Evolutionary conservation across 1,140 invertebrate species (phyloP), one percentile per base, ranked within the genome.

Genomic region (Sminthurinus signatus): DNA sequence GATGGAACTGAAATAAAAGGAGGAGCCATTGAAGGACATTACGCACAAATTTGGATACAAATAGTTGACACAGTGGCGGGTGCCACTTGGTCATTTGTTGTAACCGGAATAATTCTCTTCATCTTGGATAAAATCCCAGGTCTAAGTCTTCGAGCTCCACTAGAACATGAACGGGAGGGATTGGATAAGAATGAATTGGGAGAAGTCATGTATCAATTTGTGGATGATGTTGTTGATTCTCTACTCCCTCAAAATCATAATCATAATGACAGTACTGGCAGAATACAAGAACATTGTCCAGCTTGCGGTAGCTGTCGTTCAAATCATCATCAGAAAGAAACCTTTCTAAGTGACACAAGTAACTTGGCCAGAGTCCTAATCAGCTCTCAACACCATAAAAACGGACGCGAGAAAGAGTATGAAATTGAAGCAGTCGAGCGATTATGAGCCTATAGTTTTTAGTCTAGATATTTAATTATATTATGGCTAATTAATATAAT

Each of bases 121-220:
- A 29, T 68, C 21, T 57, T 71, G 17, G 58, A 71, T 23, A 68
- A 71, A 27, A 68, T 71, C 15, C 69, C 69, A 1, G 69, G 69
- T 12, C 36, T 71, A 21, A 51, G 60, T 27, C 29, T 71, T 10
- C 39, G 69, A 48, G 69, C 54, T 43, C 12, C 43, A 3, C 32
- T 21, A 15, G 60, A 71, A 52, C 42, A 50, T 0, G 69, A 71
- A 52, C 32, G 43, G 12, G 43, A 56, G 8, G 69, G 69, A 23
- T 23, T 71, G 25, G 69, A 71, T 28, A 51, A 63, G 36, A 32
- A 61, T 21, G 65, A 71, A 52, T 14, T 71, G 25, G 69, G 69
- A 43, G 46, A 50, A 2, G 36, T 29, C 55, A 66, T 65, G 56
- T 68, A 71, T 42, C 57, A 71, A 8, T 28, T 25, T n/a, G 10